Percentiles rank a stretch among this genome's conserved stretches.
phyloP scores from a whole-genome alignment of 1,140 invertebrate species.

The Pinna nobilis region DNA sequence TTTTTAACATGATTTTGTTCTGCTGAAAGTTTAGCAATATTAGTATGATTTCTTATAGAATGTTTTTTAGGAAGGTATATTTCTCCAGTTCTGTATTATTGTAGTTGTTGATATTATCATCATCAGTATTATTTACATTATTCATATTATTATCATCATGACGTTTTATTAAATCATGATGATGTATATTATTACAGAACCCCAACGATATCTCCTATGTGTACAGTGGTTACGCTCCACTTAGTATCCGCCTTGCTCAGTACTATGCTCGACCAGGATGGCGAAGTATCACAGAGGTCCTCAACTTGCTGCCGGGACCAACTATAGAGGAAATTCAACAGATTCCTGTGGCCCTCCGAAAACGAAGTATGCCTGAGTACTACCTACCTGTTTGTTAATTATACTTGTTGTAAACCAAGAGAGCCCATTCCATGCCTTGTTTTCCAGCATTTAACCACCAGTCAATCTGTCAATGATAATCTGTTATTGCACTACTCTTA shows the following conservation, averaged over 20 bases:
- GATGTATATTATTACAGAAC: slow-evolving; percentile 71
- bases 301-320: slow-evolving; percentile 81
- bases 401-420: no score
- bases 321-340: slow-evolving; percentile 78
- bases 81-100: no score
- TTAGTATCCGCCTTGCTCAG: slow-evolving; percentile 92
- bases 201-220: slow-evolving; percentile 95
- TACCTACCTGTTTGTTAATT: no score
- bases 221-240: slow-evolving; percentile 91
- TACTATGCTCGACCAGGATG: slow-evolving; percentile 85
- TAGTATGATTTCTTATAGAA: background rate
- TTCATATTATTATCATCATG: no score
- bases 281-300: slow-evolving; percentile 82
- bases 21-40: no score
- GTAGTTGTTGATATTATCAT: no score
- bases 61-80: no score
- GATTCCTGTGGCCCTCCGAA: slow-evolving; percentile 73
- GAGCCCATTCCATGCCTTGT: no score
- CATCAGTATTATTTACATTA: no score
- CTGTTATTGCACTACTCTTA: background rate
- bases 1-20: no score
- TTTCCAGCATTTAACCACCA: no score
- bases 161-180: no score
- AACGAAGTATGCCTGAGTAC: slow-evolving; percentile 61
- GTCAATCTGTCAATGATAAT: background rate